Conservation (phyloP, 2,797 vertebrate genomes). For the Masticophis lateralis region DNA sequence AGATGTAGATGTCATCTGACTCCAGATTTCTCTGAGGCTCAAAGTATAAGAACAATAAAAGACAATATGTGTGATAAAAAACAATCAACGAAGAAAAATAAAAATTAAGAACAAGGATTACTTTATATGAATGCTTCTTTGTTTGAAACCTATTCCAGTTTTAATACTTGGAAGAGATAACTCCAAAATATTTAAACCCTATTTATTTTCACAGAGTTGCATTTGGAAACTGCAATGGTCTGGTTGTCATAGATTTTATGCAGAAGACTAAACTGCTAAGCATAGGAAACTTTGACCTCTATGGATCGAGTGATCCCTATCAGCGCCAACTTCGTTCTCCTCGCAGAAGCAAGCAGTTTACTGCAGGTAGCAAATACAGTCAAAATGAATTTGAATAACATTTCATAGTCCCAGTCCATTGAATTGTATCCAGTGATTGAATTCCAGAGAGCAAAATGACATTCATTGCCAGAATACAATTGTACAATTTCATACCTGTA, state of each 20-base stretch:
- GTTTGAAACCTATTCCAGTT: background rate
- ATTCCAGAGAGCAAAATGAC: background rate
- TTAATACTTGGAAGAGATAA: background rate
- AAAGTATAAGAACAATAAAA: background rate
- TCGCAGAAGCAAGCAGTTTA: constrained; percentile 92
- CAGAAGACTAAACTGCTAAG: constrained; percentile 92
- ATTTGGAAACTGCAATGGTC: constrained; percentile 91
- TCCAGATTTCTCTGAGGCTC: background rate
- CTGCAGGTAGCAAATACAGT: constrained; percentile 83
- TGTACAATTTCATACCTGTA: background rate
- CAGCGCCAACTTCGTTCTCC: constrained; percentile 92
- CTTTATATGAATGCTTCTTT: background rate
- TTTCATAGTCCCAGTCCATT: constrained; percentile 4
- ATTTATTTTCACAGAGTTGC: constrained; percentile 79
- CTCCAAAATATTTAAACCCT: background rate
- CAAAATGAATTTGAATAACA: constrained; percentile 36
- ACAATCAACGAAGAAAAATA: background rate
- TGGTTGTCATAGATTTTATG: constrained; percentile 93
- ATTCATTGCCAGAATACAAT: background rate
- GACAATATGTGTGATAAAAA: background rate
- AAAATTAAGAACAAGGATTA: background rate
- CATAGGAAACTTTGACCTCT: constrained; percentile 90
- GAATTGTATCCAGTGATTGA: background rate
- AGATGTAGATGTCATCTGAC: background rate
- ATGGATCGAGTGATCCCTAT: constrained; percentile 89